Base-by-base conservation (phyloP, 2,113 vertebrate genomes). In the Hipposideros armiger region DNA sequence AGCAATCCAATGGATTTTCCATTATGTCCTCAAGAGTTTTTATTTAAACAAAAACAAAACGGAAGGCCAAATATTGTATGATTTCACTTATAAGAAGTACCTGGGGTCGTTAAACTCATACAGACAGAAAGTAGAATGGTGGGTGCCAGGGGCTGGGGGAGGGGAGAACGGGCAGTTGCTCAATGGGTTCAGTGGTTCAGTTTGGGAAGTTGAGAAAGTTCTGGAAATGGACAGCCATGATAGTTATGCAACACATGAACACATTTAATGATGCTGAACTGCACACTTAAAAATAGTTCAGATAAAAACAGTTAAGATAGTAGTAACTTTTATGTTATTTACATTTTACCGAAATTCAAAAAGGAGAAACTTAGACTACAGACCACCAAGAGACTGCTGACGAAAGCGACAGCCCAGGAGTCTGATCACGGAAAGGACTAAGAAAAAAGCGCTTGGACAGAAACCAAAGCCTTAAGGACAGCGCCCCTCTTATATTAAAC, bases 211-310 rank as follows among this genome's bases (percentile, higher is more conserved):
- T 22, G 56, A 7, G 22, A 20, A 74, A 19, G 28, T 5, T 76
- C 50, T 52, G 54, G n/a, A 87, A 30, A 30, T 20, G 24, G 40
- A 54, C 0, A 4, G 69, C 24, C 17, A 52, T 16, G 30, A 32
- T 6, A 14, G 30, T 2, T 1, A 1, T 7, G 52, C 4, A 14
- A 20, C 32, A 14, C 3, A 19, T 14, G 22, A 56, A 17, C 7
- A 0, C 7, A 56, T 28, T 78, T 32, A 36, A 54, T 22, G 40
- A 42, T n/a, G 40, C 30, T 13, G 24, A 81, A 32, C 50, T 47
- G 10, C 0, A 17, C 3, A 28, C 14, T 62, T 10, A 58, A 20
- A 80, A 66, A 22, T 28, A 19, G 42, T 56, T 13, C 52, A 26
- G 30, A 70, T 36, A 36, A 36, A 36, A 36, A 2, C 36, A 36